Evolutionary conservation across 2,888 invertebrate species (phyloP), one percentile per base, ranked within the genome.

Genomic region (Apamea anceps): DNA sequence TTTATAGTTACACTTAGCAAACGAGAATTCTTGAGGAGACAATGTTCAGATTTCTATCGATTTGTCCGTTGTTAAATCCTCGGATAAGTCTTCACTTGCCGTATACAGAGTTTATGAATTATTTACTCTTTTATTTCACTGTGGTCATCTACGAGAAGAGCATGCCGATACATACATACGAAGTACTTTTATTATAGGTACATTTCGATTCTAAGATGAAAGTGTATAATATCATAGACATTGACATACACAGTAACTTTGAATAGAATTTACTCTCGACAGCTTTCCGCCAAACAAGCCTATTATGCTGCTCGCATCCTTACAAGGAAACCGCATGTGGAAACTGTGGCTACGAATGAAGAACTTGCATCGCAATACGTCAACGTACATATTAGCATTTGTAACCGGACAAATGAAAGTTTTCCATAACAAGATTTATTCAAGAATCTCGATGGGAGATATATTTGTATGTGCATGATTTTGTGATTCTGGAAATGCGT

Each of bases 361-460:
- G 80, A 84, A 87, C 74, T 77, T 72, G 85, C 75, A 73, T 77
- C 32, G 75, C 75, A 84, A 87, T 87, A 86, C 65, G 81, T 84
- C 78, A 79, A 84, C 48, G 42, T 37, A 37, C 28, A 57, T 77
- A 75, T 84, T 81, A 84, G 73, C 78, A 87, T 86, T 87, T 81
- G 75, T 68, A 81, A 79, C 87, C 74, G 70, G 87, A 81, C 85
- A 87, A 87, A 86, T 75, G 87, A 86, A 87, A 87, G 87, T 87
- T 87, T 81, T 73, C 86, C 85, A 79, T 86, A 84, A 76, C 75
- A 70, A 85, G 87, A 86, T 63, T 75, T 79, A 85, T 86, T 86
- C 67, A 78, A 78, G 78, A 78, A 78, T 42, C 37, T 72, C 45
- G 42, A 75, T 68, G 37, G 67, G 28, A 15, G n/a, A 66, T 65